These are phyloP conservation scores for Caenorhabditis sinica DNA, from an alignment of 2,888 invertebrate species.

Conservation along the genomic window DNA sequence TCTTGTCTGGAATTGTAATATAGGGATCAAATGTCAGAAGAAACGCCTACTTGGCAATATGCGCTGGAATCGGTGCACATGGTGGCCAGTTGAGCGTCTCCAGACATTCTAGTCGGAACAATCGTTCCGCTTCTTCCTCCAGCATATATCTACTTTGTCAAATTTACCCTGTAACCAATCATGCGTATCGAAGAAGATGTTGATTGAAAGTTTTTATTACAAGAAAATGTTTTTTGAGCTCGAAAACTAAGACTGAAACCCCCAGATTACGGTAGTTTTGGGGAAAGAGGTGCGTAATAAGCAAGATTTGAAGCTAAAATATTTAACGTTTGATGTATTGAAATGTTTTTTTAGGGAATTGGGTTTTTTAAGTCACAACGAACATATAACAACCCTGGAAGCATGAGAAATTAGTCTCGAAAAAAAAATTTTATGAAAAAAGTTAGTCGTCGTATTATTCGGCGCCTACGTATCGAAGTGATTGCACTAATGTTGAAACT, in stretches of 20 bases:
- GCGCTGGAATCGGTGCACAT: slow-evolving; percentile 22
- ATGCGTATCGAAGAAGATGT: too few species aligned
- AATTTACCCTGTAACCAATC: not conserved
- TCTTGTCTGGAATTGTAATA: slow-evolving; percentile 39
- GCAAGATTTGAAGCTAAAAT: too few species aligned
- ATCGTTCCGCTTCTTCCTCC: slow-evolving; percentile 41
- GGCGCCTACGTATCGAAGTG: slow-evolving; percentile 1
- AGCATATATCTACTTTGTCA: not conserved
- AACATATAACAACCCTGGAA: too few species aligned
- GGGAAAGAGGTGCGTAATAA: too few species aligned
- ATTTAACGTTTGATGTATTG: too few species aligned
- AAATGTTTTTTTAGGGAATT: too few species aligned
- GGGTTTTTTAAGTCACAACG: too few species aligned
- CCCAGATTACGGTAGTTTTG: too few species aligned
- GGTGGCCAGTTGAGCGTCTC: slow-evolving; percentile 65
- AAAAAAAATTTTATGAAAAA: not conserved
- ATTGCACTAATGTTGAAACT: not conserved
- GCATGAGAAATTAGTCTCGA: not conserved
- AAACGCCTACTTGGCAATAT: slow-evolving; percentile 30
- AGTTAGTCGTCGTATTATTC: not conserved
- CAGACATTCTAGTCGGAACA: slow-evolving; percentile 56
- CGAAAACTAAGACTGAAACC: too few species aligned
- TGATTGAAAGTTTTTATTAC: too few species aligned
- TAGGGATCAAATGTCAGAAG: not conserved
- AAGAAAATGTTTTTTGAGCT: too few species aligned